Evolutionary conservation across 2,113 vertebrate species (phyloP).

Genomic region (Probosciger aterrimus): DNA sequence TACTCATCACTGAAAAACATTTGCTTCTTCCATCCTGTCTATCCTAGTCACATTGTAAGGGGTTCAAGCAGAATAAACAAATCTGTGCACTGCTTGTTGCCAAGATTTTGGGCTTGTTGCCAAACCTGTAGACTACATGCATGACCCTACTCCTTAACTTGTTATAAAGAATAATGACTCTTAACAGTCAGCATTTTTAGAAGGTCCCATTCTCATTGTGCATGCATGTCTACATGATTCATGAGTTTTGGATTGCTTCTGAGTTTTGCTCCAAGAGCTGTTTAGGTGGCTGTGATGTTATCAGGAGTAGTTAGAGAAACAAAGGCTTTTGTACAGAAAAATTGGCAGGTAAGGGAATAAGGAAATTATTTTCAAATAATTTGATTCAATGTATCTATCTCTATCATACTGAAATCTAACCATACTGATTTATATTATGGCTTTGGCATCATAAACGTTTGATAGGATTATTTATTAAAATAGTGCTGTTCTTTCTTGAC

Average conservation of each 20-base stretch:
- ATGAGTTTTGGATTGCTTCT: neutral
- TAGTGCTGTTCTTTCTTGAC: neutral
- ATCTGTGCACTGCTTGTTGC: neutral
- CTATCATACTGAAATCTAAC: slow-evolving; percentile 34
- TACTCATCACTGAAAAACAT: neutral
- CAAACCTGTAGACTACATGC: neutral
- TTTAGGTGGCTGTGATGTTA: slow-evolving; percentile 35
- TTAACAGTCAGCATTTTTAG: neutral
- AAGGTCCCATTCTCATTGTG: neutral
- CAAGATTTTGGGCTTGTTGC: neutral
- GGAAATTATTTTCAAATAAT: slow-evolving; percentile 32
- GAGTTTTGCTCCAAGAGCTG: neutral
- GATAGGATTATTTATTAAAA: slow-evolving; percentile 46
- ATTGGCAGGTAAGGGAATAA: slow-evolving; percentile 19
- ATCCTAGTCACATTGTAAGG: neutral
- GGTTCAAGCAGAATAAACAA: neutral
- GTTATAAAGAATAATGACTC: neutral
- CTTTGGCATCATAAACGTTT: slow-evolving; percentile 39
- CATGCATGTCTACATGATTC: neutral
- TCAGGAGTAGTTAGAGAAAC: slow-evolving; percentile 15
- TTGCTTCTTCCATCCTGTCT: neutral
- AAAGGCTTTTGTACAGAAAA: slow-evolving; percentile 6
- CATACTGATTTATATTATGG: slow-evolving; percentile 32
- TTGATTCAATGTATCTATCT: neutral
- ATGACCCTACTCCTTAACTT: neutral